Evolutionary conservation across 2,888 invertebrate genomes (phyloP).

Genomic region (Epirrhoe tristata): DNA sequence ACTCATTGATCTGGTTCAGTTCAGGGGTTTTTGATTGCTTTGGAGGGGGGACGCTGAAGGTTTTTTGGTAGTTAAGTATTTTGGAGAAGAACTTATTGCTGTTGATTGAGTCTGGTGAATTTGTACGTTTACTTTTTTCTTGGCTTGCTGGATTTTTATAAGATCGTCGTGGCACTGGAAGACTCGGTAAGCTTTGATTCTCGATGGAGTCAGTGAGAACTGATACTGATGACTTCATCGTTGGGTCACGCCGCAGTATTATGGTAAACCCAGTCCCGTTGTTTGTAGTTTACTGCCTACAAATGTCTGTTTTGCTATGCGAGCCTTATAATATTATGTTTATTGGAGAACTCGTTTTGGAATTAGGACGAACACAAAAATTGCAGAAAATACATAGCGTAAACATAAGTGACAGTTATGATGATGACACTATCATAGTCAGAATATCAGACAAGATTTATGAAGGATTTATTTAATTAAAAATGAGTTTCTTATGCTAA

Average conservation of each 20-base stretch:
- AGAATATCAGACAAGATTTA: slow-evolving; percentile 1
- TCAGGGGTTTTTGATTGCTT: slow-evolving; percentile 40
- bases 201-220: slow-evolving; percentile 58
- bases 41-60: slow-evolving; percentile 26
- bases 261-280: slow-evolving; percentile 33
- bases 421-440: slow-evolving; percentile 22
- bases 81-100: slow-evolving; percentile 35
- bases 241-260: slow-evolving; percentile 29
- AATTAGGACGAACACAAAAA: slow-evolving; percentile 17
- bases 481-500: slow-evolving; percentile 7
- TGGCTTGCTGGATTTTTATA: slow-evolving; percentile 11
- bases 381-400: slow-evolving; percentile 6
- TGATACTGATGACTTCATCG: slow-evolving; percentile 44
- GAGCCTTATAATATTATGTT: slow-evolving; percentile 32
- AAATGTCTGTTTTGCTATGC: slow-evolving; percentile 33
- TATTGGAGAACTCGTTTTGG: slow-evolving; percentile 21
- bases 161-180: slow-evolving; percentile 44
- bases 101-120: slow-evolving; percentile 19
- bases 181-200: slow-evolving; percentile 56
- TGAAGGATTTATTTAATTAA: slow-evolving; percentile 16
- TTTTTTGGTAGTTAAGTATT: slow-evolving; percentile 32
- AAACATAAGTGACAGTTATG: slow-evolving; percentile 24
- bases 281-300: slow-evolving; percentile 40
- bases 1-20: slow-evolving; percentile 44
- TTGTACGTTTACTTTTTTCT: slow-evolving; percentile 4